Evolutionary conservation across 1,140 invertebrate genomes (phyloP).

Genomic region (Tetramorium parvispinum): DNA sequence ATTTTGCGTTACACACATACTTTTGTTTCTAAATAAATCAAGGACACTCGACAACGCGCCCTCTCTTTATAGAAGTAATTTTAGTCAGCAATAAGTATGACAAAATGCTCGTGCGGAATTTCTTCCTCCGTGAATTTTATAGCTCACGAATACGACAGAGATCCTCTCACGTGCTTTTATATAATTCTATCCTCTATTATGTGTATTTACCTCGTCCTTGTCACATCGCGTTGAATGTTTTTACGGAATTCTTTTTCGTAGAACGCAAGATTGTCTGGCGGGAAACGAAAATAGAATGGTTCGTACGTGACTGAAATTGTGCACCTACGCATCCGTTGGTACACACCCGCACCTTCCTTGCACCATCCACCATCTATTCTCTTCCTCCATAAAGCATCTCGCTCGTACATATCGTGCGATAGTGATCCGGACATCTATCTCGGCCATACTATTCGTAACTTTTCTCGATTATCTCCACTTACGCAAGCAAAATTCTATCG

Average conservation of each 20-base stretch:
- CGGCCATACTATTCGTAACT: neutral
- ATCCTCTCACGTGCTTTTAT: neutral
- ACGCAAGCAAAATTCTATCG: neutral
- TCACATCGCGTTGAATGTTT: slow-evolving; percentile 3
- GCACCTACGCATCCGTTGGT: neutral
- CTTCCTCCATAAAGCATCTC: neutral
- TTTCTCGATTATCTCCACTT: neutral
- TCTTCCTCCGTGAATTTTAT: neutral
- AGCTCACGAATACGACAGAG: neutral
- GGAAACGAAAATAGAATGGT: slow-evolving; percentile 4
- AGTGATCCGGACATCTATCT: neutral
- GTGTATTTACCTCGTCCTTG: neutral
- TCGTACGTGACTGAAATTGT: neutral
- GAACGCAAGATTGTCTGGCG: neutral
- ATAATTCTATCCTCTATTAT: neutral
- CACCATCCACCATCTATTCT: neutral
- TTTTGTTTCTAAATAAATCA: neutral
- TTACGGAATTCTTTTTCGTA: neutral
- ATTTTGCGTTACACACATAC: neutral
- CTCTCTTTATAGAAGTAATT: too few relatives aligned
- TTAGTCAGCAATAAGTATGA: neutral
- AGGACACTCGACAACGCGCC: neutral
- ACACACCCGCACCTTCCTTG: neutral
- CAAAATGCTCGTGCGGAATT: neutral
- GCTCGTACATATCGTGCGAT: neutral